Percentiles rank a stretch among this genome's conserved stretches.
Conservation (phyloP, 2,113 vertebrate genomes). For the Corydoras maculifer region DNA sequence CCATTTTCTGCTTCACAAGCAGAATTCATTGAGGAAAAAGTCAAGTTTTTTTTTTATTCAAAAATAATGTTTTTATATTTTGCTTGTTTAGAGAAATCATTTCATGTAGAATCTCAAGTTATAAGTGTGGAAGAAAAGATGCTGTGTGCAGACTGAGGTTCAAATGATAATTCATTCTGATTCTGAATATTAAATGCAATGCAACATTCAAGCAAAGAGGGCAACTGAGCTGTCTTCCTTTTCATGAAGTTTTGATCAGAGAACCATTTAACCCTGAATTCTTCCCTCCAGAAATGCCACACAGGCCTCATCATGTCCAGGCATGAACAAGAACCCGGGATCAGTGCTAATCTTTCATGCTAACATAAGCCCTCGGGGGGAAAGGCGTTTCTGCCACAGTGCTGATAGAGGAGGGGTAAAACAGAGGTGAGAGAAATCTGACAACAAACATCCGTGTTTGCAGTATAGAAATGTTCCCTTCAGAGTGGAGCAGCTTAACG, state of each 20-base stretch:
- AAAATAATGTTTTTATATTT: too few species aligned
- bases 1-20: too few species aligned
- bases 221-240: not conserved
- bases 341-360: not conserved
- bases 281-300: not conserved
- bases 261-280: not conserved
- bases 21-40: too few species aligned
- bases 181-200: too few species aligned
- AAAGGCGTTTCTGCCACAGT: not conserved
- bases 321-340: not conserved
- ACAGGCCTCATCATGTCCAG: constrained; percentile 5
- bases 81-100: too few species aligned
- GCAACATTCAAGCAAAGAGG: not conserved
- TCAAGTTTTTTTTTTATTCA: too few species aligned
- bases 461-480: not conserved
- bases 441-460: not conserved
- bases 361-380: not conserved
- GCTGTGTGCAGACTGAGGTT: too few species aligned
- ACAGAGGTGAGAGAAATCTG: not conserved
- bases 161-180: too few species aligned
- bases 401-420: not conserved
- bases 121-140: too few species aligned
- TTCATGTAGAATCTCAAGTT: too few species aligned
- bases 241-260: too few species aligned
- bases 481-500: not conserved